A percentile compares a stretch with the other conserved stretches of the same genome.
These are phyloP conservation scores for Drosophila tripunctata DNA, from an alignment of 2,888 invertebrate species.

Conservation along the genomic window DNA sequence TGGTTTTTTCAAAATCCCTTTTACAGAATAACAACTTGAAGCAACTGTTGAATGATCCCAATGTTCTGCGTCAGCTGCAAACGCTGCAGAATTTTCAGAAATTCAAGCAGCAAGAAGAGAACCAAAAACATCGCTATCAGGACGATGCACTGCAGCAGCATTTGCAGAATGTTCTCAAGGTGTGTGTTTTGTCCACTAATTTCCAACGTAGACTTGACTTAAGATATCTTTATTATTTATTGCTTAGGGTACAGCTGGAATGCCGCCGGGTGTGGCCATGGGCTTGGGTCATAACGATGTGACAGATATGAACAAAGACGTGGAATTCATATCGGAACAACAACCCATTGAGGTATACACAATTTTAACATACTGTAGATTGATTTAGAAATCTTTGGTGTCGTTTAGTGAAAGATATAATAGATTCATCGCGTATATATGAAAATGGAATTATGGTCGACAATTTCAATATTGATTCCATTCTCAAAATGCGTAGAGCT, in stretches of 20 bases:
- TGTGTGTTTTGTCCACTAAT: constrained; percentile 59
- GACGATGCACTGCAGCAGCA: constrained; percentile 91
- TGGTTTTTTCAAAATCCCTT: constrained; percentile 5
- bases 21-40: constrained; percentile 84
- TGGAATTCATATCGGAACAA: constrained; percentile 87
- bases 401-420: neutral
- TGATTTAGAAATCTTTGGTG: neutral
- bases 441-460: constrained; percentile 32
- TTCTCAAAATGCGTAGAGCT: constrained; percentile 38
- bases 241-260: constrained; percentile 83
- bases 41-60: constrained; percentile 90
- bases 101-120: constrained; percentile 87
- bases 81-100: constrained; percentile 87
- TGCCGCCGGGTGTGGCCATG: constrained; percentile 82
- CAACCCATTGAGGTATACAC: constrained; percentile 84
- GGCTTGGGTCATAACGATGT: constrained; percentile 60
- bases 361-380: constrained; percentile 2
- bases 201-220: neutral
- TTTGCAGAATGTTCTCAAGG: constrained; percentile 89
- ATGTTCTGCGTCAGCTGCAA: constrained; percentile 95
- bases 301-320: constrained; percentile 86
- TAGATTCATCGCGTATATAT: neutral
- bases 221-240: neutral
- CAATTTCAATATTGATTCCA: constrained; percentile 12
- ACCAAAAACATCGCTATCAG: constrained; percentile 89